phyloP scores from a whole-genome alignment of 2,797 vertebrate species.

The Intellagama lesueurii region DNA sequence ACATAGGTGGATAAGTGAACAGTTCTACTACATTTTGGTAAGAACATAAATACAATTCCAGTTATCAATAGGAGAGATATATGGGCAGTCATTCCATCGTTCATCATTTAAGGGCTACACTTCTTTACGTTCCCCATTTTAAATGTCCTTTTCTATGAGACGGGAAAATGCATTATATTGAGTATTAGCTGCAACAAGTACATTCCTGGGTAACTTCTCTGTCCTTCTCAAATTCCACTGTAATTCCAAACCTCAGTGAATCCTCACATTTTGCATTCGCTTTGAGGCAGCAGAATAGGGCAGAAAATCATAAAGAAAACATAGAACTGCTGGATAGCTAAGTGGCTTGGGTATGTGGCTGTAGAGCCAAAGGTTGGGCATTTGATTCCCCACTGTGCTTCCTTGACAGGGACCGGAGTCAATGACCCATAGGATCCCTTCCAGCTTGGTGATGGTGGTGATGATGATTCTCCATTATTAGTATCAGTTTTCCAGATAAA shows the following conservation, averaged over 20 bases:
- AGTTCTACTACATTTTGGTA: not conserved
- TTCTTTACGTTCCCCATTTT: conserved; percentile 1
- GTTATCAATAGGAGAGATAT: not conserved
- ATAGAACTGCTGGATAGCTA: no score
- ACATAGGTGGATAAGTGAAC: not conserved
- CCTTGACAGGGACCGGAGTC: no score
- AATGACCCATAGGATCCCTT: no score
- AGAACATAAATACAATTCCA: not conserved
- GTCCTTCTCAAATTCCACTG: not conserved
- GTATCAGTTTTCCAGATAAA: conserved; percentile 9
- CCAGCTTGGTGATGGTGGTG: no score
- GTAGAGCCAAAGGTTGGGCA: no score
- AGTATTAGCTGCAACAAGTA: not conserved
- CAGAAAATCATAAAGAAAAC: conserved; percentile 1
- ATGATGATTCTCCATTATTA: not conserved
- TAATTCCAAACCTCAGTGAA: rapidly evolving
- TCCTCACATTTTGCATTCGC: not conserved
- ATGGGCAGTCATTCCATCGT: not conserved
- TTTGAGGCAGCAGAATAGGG: not conserved
- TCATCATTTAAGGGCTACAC: conserved; percentile 3
- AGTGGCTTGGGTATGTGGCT: no score
- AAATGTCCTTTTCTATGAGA: not conserved
- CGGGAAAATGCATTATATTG: not conserved
- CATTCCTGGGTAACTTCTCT: not conserved
- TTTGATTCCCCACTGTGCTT: no score